These are phyloP conservation scores for Clarias macrocephalus DNA, from an alignment of 2,113 vertebrate species.

Conservation along the genomic window DNA sequence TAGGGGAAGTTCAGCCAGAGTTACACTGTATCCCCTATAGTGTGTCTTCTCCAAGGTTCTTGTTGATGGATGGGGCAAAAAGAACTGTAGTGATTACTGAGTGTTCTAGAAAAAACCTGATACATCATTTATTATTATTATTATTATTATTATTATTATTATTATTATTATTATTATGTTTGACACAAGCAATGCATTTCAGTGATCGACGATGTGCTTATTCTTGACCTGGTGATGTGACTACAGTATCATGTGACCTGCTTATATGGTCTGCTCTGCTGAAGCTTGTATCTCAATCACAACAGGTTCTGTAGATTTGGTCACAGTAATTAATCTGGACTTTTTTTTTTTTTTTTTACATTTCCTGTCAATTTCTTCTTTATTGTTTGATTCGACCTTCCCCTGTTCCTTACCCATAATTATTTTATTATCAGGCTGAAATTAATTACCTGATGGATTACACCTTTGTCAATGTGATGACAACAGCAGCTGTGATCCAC, in stretches of 20 bases:
- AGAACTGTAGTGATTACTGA: neutral
- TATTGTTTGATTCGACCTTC: neutral
- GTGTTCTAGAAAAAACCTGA: neutral
- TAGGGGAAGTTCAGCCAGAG: neutral
- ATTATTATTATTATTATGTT: neutral
- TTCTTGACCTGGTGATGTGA: neutral
- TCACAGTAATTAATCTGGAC: conserved; percentile 45
- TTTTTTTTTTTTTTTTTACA: neutral
- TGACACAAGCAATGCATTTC: neutral
- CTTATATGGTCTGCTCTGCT: conserved; percentile 27
- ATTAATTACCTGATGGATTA: neutral
- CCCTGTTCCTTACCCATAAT: neutral
- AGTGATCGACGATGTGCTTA: conserved; percentile 5
- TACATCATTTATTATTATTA: neutral
- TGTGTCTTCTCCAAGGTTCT: neutral
- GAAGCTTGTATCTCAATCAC: conserved; percentile 29
- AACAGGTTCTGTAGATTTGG: conserved; percentile 55
- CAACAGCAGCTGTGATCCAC: neutral
- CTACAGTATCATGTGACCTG: conserved; percentile 28
- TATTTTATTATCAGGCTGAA: too few relatives aligned
- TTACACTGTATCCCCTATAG: neutral
- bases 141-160: neutral
- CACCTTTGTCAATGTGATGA: neutral
- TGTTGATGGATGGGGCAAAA: neutral
- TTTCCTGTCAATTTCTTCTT: conserved; percentile 32